Percentiles rank a stretch among this genome's conserved stretches.
Evolutionary conservation across 2,113 vertebrate species (phyloP).

Genomic region (Eublepharis macularius): DNA sequence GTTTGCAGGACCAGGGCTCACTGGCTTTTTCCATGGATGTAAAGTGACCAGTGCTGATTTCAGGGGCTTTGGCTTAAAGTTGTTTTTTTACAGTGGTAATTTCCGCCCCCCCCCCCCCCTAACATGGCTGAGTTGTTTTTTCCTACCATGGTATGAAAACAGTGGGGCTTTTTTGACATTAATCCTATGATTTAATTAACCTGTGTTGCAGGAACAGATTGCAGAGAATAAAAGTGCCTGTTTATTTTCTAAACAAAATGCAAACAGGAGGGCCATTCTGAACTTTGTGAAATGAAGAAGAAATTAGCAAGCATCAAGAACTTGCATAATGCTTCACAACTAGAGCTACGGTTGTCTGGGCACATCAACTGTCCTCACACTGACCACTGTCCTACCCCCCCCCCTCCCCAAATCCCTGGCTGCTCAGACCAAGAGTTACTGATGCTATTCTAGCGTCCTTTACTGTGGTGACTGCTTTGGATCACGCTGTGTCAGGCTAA

Average conservation of each 20-base stretch:
- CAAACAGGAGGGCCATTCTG: not conserved
- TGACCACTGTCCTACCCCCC: not conserved
- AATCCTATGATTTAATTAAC: too few relatives aligned
- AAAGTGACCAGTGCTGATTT: constrained; percentile 8
- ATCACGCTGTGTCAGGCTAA: too few relatives aligned
- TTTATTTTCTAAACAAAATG: constrained; percentile 30
- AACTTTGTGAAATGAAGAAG: not conserved
- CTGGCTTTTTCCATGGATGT: constrained; percentile 14
- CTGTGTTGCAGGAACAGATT: constrained; percentile 8
- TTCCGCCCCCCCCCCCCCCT: not conserved
- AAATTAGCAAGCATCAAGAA: too few relatives aligned
- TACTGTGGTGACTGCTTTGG: not conserved
- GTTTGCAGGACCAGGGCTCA: constrained; percentile 26
- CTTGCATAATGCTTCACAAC: not conserved
- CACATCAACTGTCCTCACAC: not conserved
- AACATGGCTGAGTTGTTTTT: not conserved
- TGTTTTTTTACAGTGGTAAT: constrained; percentile 17
- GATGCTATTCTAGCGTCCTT: not conserved
- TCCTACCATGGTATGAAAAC: not conserved
- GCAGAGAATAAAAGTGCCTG: constrained; percentile 23
- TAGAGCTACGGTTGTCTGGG: not conserved
- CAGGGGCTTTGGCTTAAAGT: constrained; percentile 24
- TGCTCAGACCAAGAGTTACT: not conserved
- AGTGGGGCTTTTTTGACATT: not conserved
- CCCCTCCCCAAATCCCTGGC: not conserved